Evolutionary conservation across 1,140 invertebrate genomes (phyloP).

Genomic region (Drosophila trapezifrons): DNA sequence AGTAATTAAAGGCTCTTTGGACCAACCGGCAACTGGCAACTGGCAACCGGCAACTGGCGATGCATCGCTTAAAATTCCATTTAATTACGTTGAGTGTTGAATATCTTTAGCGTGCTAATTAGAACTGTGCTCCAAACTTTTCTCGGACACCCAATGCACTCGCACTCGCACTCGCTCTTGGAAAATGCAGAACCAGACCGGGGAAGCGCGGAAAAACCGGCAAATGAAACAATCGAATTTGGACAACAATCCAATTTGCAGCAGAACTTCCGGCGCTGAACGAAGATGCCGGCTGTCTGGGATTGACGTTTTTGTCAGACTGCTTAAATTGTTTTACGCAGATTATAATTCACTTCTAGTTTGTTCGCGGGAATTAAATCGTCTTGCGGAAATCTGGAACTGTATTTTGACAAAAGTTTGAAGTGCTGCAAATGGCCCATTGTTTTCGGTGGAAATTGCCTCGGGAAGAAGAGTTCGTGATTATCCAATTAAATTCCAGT

Average conservation of each 20-base stretch:
- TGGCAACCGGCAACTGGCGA: slow-evolving; percentile 7
- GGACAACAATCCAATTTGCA: slow-evolving; percentile 62
- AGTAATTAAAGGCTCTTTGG: slow-evolving; percentile 73
- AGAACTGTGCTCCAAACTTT: slow-evolving; percentile 65
- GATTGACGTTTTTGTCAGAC: slow-evolving; percentile 38
- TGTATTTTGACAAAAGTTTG: slow-evolving; percentile 19
- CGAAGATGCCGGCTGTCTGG: slow-evolving; percentile 18
- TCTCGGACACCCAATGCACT: slow-evolving; percentile 60
- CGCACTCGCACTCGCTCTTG: background rate
- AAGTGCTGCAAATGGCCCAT: slow-evolving; percentile 17
- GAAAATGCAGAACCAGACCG: slow-evolving; percentile 3
- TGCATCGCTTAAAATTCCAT: slow-evolving; percentile 80
- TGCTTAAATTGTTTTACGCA: slow-evolving; percentile 46
- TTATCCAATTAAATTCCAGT: slow-evolving; percentile 11
- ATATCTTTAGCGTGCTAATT: slow-evolving; percentile 76
- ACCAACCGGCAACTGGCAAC: slow-evolving; percentile 45
- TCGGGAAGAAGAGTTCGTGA: slow-evolving; percentile 2
- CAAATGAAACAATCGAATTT: slow-evolving; percentile 72
- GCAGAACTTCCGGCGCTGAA: slow-evolving; percentile 15
- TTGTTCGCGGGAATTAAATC: slow-evolving; percentile 23
- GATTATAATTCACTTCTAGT: slow-evolving; percentile 47
- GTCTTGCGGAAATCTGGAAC: slow-evolving; percentile 5
- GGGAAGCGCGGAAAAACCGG: slow-evolving; percentile 5
- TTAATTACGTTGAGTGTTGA: slow-evolving; percentile 81
- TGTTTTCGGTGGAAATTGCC: slow-evolving; percentile 9